Evolutionary conservation across 2,113 vertebrate species (phyloP).

Genomic region (Carollia perspicillata): DNA sequence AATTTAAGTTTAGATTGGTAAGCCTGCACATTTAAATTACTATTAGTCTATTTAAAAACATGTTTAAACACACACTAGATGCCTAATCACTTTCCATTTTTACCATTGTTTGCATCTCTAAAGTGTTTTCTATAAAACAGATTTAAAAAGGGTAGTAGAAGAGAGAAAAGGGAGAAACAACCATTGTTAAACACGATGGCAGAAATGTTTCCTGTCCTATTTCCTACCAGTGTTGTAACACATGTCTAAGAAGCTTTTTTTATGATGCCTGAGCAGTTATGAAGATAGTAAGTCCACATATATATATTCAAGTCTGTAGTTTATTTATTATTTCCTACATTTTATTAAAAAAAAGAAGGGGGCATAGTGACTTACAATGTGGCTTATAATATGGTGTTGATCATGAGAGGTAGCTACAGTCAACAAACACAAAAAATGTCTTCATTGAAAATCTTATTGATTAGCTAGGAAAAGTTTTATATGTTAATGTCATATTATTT

Average conservation of each 20-base stretch:
- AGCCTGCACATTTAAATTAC: background rate
- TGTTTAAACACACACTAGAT: background rate
- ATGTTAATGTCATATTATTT: background rate
- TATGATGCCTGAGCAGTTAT: background rate
- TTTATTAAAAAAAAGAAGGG: background rate
- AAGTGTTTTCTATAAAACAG: background rate
- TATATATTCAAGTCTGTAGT: background rate
- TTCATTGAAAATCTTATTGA: background rate
- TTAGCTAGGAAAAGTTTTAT: background rate
- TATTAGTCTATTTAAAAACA: background rate
- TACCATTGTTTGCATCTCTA: background rate
- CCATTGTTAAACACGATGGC: background rate
- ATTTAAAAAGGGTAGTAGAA: background rate
- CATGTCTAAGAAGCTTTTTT: background rate
- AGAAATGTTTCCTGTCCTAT: background rate
- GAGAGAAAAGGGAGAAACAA: background rate
- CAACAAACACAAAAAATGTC: background rate
- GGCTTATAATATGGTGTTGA: background rate
- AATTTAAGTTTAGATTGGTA: background rate
- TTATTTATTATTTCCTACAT: background rate
- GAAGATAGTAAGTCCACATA: background rate
- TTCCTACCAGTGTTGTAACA: background rate
- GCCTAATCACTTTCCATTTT: background rate
- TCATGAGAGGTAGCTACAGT: background rate
- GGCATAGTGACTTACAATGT: background rate